These are phyloP conservation scores for Drosophila pegasa DNA, from an alignment of 2,888 invertebrate species.

Conservation along the genomic window DNA sequence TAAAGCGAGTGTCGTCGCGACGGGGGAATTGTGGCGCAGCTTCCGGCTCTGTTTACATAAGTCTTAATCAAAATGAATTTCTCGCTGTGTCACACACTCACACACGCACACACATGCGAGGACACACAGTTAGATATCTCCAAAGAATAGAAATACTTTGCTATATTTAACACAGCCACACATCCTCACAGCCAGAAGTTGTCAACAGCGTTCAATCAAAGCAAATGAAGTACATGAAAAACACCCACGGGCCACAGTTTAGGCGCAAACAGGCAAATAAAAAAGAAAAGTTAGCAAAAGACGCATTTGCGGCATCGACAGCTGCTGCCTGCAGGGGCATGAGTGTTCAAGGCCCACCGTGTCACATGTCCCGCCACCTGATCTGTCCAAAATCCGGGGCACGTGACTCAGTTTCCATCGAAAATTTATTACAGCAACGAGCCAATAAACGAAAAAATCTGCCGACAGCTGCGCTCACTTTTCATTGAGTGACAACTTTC, in stretches of 20 bases:
- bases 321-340: slow-evolving; percentile 17
- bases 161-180: slow-evolving; percentile 51
- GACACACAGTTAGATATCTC: slow-evolving; percentile 43
- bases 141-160: slow-evolving; percentile 26
- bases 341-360: slow-evolving; percentile 31
- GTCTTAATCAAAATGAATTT: slow-evolving; percentile 67
- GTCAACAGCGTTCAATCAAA: slow-evolving; percentile 69
- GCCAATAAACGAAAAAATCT: slow-evolving; percentile 4
- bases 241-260: slow-evolving; percentile 1
- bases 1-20: slow-evolving; percentile 23
- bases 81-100: slow-evolving; percentile 41
- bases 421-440: slow-evolving; percentile 19
- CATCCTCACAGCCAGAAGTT: slow-evolving; percentile 18
- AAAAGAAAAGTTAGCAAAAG: slow-evolving; percentile 1
- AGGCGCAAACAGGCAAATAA: not conserved
- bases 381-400: slow-evolving; percentile 9
- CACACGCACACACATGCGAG: not conserved
- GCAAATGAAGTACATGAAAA: slow-evolving; percentile 32
- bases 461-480: not conserved
- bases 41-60: slow-evolving; percentile 58
- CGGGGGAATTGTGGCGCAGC: slow-evolving; percentile 21
- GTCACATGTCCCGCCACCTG: slow-evolving; percentile 65
- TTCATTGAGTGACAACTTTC: slow-evolving; percentile 2
- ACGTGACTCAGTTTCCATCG: slow-evolving; percentile 30
- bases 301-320: slow-evolving; percentile 21